Evolutionary conservation across 2,888 invertebrate genomes (phyloP).

Genomic region (Xanthia togata): DNA sequence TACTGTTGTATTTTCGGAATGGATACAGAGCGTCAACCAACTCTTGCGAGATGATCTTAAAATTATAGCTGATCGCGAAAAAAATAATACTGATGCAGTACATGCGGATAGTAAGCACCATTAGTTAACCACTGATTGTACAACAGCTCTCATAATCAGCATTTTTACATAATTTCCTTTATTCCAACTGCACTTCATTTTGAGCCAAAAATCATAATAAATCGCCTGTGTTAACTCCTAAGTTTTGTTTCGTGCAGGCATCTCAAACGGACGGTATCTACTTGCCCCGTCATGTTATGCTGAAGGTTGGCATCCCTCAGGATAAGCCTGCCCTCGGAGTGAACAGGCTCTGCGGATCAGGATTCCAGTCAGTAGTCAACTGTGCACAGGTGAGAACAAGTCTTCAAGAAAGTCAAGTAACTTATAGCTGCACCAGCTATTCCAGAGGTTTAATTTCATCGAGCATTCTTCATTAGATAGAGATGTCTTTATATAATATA

Average conservation of each 20-base stretch:
- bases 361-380: conserved; percentile 98
- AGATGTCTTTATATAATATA: no score
- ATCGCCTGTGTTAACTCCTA: not conserved
- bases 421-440: not conserved
- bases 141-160: not conserved
- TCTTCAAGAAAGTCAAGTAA: not conserved
- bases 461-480: not conserved
- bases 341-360: conserved; percentile 99
- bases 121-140: not conserved
- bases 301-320: conserved; percentile 96
- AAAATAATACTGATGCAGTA: not conserved
- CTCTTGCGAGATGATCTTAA: not conserved
- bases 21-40: not conserved
- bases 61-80: not conserved
- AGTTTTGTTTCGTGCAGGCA: conserved; percentile 84
- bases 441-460: not conserved
- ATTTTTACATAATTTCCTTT: not conserved
- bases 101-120: not conserved
- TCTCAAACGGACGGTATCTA: conserved; percentile 96
- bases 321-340: conserved; percentile 96
- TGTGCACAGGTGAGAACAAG: conserved; percentile 93
- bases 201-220: not conserved
- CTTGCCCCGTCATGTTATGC: conserved; percentile 96
- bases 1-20: not conserved
- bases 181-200: not conserved